Evolutionary conservation across 2,888 invertebrate species (phyloP), one percentile per base, ranked within the genome.

Genomic region (Scaptomyza polygonia): DNA sequence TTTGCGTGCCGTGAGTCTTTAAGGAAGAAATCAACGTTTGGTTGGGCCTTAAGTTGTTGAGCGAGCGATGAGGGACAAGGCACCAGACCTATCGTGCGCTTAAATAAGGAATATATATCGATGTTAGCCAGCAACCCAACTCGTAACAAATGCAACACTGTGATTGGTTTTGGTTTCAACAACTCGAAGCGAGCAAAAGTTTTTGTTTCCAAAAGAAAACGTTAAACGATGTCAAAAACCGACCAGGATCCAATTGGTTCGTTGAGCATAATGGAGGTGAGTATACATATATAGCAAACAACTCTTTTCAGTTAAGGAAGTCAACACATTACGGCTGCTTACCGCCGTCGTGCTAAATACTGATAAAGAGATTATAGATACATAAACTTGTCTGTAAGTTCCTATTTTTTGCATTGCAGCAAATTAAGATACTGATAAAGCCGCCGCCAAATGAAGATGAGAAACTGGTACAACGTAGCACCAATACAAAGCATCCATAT

Each of bases 381-480:
- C 47, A 59, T 45, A 59, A 51, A 53, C 39, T 52, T n/a, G 14
- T 32, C 36, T 32, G 14, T 32, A 16, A 59, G 6, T 39, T 21
- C 18, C 12, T 30, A 0, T 25, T 25, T 25, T 32, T 32, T 27
- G 2, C 12, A 12, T 48, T 53, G 43, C 47, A 98, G 97, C 95
- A 97, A 93, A 97, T 98, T 80, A 96, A 97, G 90, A 95, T 95
- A 25, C 92, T 98, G 54, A 96, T 97, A 78, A 97, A 97, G 76
- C 97, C 97, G n/a, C 97, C 97, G 12, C 98, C 98, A 8, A 94
- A 95, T 27, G 96, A 95, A 81, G 96, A 96, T 54, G 94, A 95
- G 55, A 92, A 92, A 69, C 71, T 83, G 21, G 74, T 86, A 18
- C 89, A 86, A 43, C 91, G 92, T 44, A 94, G 94, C 85, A 93